Evolutionary conservation across 2,113 vertebrate species (phyloP).

Genomic region (Mirounga angustirostris): DNA sequence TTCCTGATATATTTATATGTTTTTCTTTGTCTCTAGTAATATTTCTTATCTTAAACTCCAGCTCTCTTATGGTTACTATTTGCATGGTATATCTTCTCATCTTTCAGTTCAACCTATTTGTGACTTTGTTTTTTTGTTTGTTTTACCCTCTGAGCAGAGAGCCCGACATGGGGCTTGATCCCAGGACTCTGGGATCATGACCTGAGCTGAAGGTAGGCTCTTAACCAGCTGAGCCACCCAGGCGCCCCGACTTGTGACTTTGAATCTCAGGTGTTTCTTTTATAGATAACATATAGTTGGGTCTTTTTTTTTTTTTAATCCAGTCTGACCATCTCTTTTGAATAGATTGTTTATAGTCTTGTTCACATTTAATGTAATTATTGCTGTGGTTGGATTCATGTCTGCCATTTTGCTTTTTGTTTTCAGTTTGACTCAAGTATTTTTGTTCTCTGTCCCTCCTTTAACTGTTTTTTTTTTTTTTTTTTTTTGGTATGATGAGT

Average conservation of each 20-base stretch:
- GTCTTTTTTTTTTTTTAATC: not conserved
- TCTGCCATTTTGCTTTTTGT: conserved; percentile 5
- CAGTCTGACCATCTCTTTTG: not conserved
- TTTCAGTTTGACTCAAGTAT: not conserved
- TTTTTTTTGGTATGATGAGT: not conserved
- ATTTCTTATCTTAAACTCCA: not conserved
- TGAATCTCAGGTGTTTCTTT: not conserved
- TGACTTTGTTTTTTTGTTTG: not conserved
- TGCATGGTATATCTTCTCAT: not conserved
- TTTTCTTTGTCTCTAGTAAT: not conserved
- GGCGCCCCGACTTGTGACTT: not conserved
- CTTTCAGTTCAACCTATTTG: not conserved
- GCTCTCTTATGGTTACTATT: not conserved
- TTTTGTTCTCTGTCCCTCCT: not conserved
- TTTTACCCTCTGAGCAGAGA: no score
- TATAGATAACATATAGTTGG: not conserved
- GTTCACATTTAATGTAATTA: not conserved
- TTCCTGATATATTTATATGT: not conserved
- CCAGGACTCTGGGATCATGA: no score
- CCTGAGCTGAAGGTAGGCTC: no score
- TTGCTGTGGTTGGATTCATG: not conserved
- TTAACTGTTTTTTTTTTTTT: not conserved
- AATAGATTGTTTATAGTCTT: not conserved
- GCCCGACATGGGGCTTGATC: no score
- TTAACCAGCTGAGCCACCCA: no score